Base-by-base conservation (phyloP, 1,140 invertebrate species). In the Zaprionus inermis region DNA sequence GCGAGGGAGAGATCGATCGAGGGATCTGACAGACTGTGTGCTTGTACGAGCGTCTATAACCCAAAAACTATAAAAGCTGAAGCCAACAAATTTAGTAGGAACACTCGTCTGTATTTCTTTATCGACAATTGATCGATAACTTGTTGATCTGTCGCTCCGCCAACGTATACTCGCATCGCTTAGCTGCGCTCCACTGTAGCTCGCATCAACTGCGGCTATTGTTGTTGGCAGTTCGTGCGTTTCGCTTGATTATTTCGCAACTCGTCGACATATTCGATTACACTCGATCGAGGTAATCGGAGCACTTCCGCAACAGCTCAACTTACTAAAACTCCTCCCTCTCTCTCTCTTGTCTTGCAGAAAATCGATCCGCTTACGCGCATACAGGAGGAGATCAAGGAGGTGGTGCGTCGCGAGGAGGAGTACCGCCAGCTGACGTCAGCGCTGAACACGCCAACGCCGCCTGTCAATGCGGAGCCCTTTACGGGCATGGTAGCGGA, bases 381-480 rank as follows among this genome's bases (percentile, higher is more conserved):
- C 92, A 95, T 95, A 90, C 95, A 95, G 83, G 93, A 94, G 76
- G 95, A 95, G 92, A 95, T 95, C 72, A 95, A 95, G 76, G 95
- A 95, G 90, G 95, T 95, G 38, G 95, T 94, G 12, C 94, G 95
- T 74, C 93, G 95, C 56, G 95, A 95, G 79, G 93, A 94, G 74
- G 95, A 95, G 78, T 94, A 95, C 63, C 94, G 94, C 78, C 95
- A 94, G 92, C 93, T 72, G 93, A 94, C 93, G 1, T 68, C 59
- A 16, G 93, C 71, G 89, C 46, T 28, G 14, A 20, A 18, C 18
- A 22, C 57, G 10, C 24, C 63, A 91, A 24, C 79, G 16, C 44
- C 72, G 7, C 20, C 72, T 3, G 16, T 72, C 0, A 59, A 75
- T 12, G 66, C 18, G 9, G 75, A 70, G 44, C 56, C 79, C 6